A percentile compares a stretch with the other conserved stretches of the same genome.
Evolutionary conservation across 2,113 vertebrate genomes (phyloP).

Genomic region (Myotis yumanensis): DNA sequence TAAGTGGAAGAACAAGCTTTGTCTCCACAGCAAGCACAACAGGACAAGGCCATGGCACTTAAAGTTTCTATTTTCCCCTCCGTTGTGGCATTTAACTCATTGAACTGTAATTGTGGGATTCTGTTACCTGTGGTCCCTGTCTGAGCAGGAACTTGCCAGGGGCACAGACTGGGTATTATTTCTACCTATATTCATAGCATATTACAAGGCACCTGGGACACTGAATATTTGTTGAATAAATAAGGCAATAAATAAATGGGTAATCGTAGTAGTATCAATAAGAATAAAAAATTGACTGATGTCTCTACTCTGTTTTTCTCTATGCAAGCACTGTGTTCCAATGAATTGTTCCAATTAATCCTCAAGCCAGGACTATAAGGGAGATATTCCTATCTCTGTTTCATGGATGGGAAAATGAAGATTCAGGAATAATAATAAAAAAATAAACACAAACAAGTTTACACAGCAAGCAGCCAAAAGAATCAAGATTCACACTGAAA

Average conservation of each 20-base stretch:
- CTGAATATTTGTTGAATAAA: slow-evolving; percentile 40
- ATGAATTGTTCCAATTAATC: neutral
- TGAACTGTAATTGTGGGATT: slow-evolving; percentile 47
- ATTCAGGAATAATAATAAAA: neutral
- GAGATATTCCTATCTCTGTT: neutral
- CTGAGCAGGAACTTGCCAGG: neutral
- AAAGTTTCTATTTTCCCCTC: neutral
- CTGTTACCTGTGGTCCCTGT: neutral
- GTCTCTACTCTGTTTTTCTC: neutral
- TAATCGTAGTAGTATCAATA: neutral
- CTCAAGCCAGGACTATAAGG: neutral
- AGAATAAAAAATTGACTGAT: neutral
- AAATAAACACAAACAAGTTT: neutral
- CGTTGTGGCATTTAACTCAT: neutral
- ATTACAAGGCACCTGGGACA: neutral
- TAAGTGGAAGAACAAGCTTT: neutral
- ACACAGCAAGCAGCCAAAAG: neutral
- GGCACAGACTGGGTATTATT: neutral
- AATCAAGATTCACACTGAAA: neutral
- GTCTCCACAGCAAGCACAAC: neutral
- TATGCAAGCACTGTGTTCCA: neutral
- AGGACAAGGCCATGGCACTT: neutral
- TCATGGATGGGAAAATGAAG: neutral
- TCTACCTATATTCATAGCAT: neutral
- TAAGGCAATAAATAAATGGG: neutral